Conservation (phyloP, 2,797 vertebrate species). For the Gymnopithys bicolor region DNA sequence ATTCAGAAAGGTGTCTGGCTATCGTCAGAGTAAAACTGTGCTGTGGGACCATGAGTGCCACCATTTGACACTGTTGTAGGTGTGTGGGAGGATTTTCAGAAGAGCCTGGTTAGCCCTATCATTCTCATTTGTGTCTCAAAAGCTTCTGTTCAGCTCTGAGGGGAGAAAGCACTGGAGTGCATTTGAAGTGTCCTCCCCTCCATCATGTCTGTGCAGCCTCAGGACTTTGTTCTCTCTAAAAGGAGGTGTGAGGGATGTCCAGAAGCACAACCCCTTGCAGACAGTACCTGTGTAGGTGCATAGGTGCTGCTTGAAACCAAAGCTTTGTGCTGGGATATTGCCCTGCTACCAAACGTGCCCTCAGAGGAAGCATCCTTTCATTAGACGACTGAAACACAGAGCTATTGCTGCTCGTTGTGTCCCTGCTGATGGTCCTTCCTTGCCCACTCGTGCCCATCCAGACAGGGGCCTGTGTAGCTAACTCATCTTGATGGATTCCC, state of each 20-base stretch:
- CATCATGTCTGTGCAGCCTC: not conserved
- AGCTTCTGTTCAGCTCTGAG: not conserved
- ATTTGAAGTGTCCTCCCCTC: accelerated
- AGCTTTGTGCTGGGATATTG: not conserved
- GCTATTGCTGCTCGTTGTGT: not conserved
- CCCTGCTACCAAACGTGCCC: not conserved
- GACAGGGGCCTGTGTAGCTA: not conserved
- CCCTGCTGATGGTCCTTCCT: not conserved
- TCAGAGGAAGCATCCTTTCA: not conserved
- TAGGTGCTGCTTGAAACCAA: not conserved
- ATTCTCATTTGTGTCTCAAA: not conserved
- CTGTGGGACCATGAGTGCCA: not conserved
- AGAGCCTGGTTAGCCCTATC: accelerated
- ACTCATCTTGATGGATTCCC: not conserved
- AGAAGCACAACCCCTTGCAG: not conserved
- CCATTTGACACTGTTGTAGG: not conserved
- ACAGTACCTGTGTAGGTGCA: not conserved
- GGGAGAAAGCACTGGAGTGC: not conserved
- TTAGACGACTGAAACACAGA: not conserved
- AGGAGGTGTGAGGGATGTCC: not conserved
- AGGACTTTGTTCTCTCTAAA: not conserved
- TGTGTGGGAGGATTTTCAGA: not conserved
- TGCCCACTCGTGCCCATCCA: accelerated
- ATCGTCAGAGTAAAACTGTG: accelerated
- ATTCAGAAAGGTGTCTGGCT: not conserved